phyloP scores from a whole-genome alignment of 2,888 invertebrate species.

The Meganola albula region DNA sequence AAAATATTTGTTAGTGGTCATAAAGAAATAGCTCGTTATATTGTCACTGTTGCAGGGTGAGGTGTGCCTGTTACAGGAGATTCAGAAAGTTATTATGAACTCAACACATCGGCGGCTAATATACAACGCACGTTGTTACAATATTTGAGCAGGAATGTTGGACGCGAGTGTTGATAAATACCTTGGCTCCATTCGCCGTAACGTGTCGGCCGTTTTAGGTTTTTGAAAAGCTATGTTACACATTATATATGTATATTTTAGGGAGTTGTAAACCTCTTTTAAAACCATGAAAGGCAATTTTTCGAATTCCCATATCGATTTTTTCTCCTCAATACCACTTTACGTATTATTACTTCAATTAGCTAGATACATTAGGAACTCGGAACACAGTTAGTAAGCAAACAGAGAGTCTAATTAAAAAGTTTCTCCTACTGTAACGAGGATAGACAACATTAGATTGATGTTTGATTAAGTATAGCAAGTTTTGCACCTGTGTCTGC shows the following conservation, averaged over 20 bases:
- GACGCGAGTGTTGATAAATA: conserved; percentile 24
- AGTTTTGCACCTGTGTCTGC: conserved; percentile 27
- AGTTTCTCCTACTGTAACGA: conserved; percentile 34
- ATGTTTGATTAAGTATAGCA: conserved; percentile 30
- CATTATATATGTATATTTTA: too few relatives aligned
- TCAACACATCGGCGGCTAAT: conserved; percentile 27
- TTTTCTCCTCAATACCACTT: conserved; percentile 19
- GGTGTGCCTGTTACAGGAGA: conserved; percentile 11
- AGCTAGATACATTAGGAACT: conserved; percentile 31
- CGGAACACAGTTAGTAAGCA: conserved; percentile 26
- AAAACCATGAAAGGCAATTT: conserved; percentile 10
- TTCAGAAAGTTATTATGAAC: conserved; percentile 32
- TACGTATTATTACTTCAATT: conserved; percentile 29
- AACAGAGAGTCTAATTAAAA: conserved; percentile 39
- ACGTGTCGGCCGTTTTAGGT: conserved; percentile 6
- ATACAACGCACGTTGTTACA: conserved; percentile 34
- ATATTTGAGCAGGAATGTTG: conserved; percentile 37
- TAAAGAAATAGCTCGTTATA: too few relatives aligned
- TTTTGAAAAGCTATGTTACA: too few relatives aligned
- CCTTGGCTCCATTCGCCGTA: conserved; percentile 9
- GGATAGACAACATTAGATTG: conserved; percentile 32
- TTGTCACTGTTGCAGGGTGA: too few relatives aligned
- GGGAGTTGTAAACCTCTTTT: too few relatives aligned
- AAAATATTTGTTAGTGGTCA: conserved; percentile 5
- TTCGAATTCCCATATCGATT: conserved; percentile 16